Evolutionary conservation across 2,113 vertebrate species (phyloP), one percentile per base, ranked within the genome.

Genomic region (Fukomys damarensis): DNA sequence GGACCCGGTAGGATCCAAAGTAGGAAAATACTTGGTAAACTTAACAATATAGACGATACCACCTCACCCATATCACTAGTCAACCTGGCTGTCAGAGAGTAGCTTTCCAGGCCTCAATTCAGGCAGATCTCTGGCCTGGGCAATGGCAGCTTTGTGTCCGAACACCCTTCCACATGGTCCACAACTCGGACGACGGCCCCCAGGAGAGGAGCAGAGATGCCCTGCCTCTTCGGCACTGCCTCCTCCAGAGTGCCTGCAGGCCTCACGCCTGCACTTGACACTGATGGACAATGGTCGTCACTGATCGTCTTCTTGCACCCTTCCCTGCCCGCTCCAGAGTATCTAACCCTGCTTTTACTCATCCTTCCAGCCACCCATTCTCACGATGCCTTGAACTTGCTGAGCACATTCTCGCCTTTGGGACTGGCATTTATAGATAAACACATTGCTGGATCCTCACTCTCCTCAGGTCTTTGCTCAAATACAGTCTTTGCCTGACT

Each of bases 281-380:
- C 0, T 26, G 11, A 43, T 6, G 2, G n/a, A n/a, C n/a, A n/a
- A n/a, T n/a, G n/a, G n/a, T 49, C 5, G 1, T 41, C n/a, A 30
- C 0, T 20, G 11, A 43, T 7, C 1, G 4, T 24, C 41, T 74
- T 46, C 70, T 93, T 56, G n/a, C 14, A 19, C 28, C 26, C 26
- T 81, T 38, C 70, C 30, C 59, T 2, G 6, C 14, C 17, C 28
- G n/a, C 52, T 85, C 30, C 43, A 16, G 20, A 87, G 65, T 38
- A 56, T 24, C 52, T 32, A 54, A 82, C 26, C 81, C 49, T 2
- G 2, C n/a, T 38, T 30, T 35, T 0, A 38, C 85, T 52, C 16
- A 30, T 68, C 32, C 58, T 7, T 30, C 76, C 30, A 66, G 66
- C 3, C 16, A 46, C 5, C 30, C 74, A 43, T 82, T 70, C 20